A percentile compares a stretch with the other conserved stretches of the same genome.
Conservation (phyloP, 2,113 vertebrate genomes). For the Lamprologus callipterus region DNA sequence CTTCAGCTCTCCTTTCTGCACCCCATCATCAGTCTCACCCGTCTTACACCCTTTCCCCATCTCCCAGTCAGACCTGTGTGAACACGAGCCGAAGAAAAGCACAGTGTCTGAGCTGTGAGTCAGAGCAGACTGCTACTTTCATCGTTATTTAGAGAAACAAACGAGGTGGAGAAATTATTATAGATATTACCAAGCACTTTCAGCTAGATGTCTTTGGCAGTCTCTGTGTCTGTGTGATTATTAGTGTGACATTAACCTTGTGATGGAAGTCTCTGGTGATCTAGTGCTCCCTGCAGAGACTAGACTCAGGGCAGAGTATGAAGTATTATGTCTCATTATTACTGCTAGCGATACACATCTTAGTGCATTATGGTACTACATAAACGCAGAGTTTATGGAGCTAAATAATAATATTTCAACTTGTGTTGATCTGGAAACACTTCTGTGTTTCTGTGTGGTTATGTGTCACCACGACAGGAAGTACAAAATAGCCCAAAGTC, state of each 20-base stretch:
- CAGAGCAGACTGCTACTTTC: neutral
- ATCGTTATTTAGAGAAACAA: neutral
- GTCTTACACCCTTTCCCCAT: neutral
- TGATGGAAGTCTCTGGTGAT: slow-evolving; percentile 21
- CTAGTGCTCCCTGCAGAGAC: neutral
- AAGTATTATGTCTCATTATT: neutral
- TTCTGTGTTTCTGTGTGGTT: neutral
- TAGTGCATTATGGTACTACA: neutral
- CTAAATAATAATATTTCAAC: neutral
- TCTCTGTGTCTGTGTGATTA: neutral
- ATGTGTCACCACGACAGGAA: neutral
- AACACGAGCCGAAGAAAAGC: neutral
- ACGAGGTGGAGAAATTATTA: neutral
- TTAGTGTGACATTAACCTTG: neutral
- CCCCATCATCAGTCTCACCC: neutral
- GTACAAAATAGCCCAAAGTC: neutral
- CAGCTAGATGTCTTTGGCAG: neutral
- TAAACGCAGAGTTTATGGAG: neutral
- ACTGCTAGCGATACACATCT: neutral
- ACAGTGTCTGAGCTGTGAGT: neutral
- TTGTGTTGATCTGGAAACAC: neutral
- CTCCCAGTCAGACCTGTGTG: neutral
- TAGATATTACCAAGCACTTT: neutral
- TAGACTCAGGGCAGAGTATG: neutral
- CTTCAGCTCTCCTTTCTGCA: slow-evolving; percentile 9